phyloP scores from a whole-genome alignment of 1,140 invertebrate genomes.

The Olivierus martensii region DNA sequence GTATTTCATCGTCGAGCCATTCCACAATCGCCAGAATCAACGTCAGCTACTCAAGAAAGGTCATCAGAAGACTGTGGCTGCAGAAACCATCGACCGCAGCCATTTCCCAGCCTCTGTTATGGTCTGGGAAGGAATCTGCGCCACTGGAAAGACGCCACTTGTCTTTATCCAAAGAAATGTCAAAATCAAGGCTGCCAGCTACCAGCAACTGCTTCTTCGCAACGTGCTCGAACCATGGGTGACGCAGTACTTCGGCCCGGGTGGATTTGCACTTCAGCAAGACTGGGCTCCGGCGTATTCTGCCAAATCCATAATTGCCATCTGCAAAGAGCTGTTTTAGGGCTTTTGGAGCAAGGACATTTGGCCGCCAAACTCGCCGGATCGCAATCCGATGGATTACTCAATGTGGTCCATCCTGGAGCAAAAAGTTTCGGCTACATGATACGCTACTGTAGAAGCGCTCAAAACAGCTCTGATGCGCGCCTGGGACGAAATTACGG shows the following conservation, averaged over 20 bases:
- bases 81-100: not conserved
- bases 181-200: not conserved
- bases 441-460: not conserved
- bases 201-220: not conserved
- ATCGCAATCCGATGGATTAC: not conserved
- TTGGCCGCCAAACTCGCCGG: not conserved
- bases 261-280: not conserved
- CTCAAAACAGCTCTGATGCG: not conserved
- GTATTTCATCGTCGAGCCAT: not conserved
- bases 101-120: not conserved
- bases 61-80: not conserved
- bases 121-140: not conserved
- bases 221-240: not conserved
- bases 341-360: not conserved
- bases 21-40: too few relatives aligned
- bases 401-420: not conserved
- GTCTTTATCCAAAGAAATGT: not conserved
- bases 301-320: not conserved
- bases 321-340: not conserved
- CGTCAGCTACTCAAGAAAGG: too few relatives aligned
- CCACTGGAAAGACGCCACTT: not conserved
- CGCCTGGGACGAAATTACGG: not conserved
- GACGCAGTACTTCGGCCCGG: not conserved
- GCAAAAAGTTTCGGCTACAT: not conserved
- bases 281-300: not conserved